Base-by-base conservation (phyloP, 2,113 vertebrate species). In the Artemisiospiza belli region DNA sequence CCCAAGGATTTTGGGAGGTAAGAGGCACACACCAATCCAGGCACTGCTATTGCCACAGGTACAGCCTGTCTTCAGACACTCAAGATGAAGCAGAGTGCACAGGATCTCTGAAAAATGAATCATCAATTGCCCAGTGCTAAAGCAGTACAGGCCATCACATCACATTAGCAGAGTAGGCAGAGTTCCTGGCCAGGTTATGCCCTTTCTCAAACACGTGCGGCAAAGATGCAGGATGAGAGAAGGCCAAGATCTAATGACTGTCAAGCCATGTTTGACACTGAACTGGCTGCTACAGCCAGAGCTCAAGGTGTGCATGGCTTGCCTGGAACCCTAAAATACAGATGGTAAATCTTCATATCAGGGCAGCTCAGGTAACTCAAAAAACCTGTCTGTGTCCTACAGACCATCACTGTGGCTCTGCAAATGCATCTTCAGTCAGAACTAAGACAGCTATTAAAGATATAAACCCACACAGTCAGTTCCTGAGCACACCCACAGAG, bases 91-190 rank as follows among this genome's bases (percentile, higher is more conserved):
- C 6, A 37, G 22, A 41, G 31, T 9, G 20, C 28, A 70, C 30
- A 78, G 37, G n/a, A 64, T 16, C 47, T 67, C 76, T 49, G 47
- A 75, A 59, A 93, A 76, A 31, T 9, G 11, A 70, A 46, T 11
- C 11, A 31, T 39, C 28, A n/a, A 0, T 10, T 70, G 28, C 43
- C 43, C 55, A 15, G 0, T 21, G 24, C 47, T 68, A 7, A 8
- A 8, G 12, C 13, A 63, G 39, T 7, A 21, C 28, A 78, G 61
- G 41, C 13, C 47, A 67, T 16, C 18, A 15, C 30, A 83, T 35
- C 41, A 9, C 25, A 47, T 23, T 19, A 70, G 62, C 0, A 3
- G 37, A 41, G 24, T 69, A 28, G 24, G 41, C 2, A 54, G n/a
- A 90, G 28, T 22, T 63, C 31, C 24, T 74, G n/a, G 25, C 11